phyloP scores from a whole-genome alignment of 1,140 invertebrate species.

The Lethrus apterus region DNA sequence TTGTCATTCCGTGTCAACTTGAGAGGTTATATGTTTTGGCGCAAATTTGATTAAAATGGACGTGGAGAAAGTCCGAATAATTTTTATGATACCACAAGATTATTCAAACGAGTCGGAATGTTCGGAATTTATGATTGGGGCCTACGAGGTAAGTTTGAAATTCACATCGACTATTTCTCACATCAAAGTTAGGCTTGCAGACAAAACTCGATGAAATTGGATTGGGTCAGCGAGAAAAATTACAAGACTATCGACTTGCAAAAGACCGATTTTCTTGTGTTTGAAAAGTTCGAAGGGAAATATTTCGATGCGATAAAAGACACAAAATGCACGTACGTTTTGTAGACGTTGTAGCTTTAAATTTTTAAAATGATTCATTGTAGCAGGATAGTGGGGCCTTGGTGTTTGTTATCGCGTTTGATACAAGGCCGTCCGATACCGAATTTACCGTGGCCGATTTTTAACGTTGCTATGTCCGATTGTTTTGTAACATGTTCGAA shows the following conservation, averaged over 20 bases:
- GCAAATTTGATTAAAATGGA: neutral
- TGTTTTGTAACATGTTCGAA: constrained; percentile 67
- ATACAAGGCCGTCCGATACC: constrained; percentile 65
- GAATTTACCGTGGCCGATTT: constrained; percentile 64
- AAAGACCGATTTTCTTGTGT: constrained; percentile 68
- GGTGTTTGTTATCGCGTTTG: constrained; percentile 69
- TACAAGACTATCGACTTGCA: constrained; percentile 45
- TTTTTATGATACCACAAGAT: constrained; percentile 38
- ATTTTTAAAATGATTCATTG: constrained; percentile 23
- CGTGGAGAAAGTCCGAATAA: constrained; percentile 18
- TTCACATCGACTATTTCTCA: constrained; percentile 3
- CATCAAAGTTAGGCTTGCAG: constrained; percentile 46
- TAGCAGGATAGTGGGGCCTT: constrained; percentile 68
- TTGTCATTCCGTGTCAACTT: neutral
- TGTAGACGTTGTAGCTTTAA: constrained; percentile 13
- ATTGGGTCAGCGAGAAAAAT: constrained; percentile 46
- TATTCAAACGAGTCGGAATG: constrained; percentile 37
- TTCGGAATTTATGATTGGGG: constrained; percentile 41
- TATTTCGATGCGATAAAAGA: constrained; percentile 56
- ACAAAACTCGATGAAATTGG: constrained; percentile 42
- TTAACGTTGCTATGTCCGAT: constrained; percentile 72
- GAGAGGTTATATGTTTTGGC: neutral
- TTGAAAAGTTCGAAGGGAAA: constrained; percentile 63
- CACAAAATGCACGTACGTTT: constrained; percentile 60
- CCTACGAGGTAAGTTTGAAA: constrained; percentile 35